Evolutionary conservation across 2,888 invertebrate genomes (phyloP).

Genomic region (Melieria omissa): DNA sequence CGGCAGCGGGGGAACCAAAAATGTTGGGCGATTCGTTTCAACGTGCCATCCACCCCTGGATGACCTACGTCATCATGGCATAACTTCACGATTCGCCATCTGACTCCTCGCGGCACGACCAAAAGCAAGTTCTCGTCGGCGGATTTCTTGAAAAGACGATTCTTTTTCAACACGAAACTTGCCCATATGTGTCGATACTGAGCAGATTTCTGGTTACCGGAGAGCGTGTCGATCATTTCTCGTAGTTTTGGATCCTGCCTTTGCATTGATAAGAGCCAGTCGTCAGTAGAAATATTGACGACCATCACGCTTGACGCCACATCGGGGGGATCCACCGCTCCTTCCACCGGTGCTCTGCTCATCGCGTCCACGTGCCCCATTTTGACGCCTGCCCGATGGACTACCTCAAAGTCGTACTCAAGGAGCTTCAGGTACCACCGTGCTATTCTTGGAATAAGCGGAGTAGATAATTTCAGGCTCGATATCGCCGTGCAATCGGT

Average conservation of each 20-base stretch:
- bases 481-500: constrained; percentile 55
- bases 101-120: constrained; percentile 28
- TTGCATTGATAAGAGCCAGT: constrained; percentile 40
- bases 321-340: constrained; percentile 27
- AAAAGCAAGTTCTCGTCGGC: neutral
- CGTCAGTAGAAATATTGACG: constrained; percentile 27
- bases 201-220: neutral
- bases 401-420: no score
- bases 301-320: constrained; percentile 32
- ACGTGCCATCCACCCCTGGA: constrained; percentile 41
- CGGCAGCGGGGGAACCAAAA: constrained; percentile 46
- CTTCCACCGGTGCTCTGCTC: constrained; percentile 45
- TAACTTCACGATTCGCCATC: constrained; percentile 37
- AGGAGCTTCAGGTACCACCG: no score
- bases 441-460: constrained; percentile 44
- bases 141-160: constrained; percentile 25
- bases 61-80: constrained; percentile 46
- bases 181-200: neutral
- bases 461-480: constrained; percentile 49
- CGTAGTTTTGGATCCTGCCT: constrained; percentile 27
- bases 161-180: constrained; percentile 23
- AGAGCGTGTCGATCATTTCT: constrained; percentile 25
- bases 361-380: constrained; percentile 58
- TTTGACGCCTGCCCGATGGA: no score
- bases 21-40: constrained; percentile 37